Base-by-base conservation (phyloP, 2,888 invertebrate genomes). In the Drosophila pseudotakahashii region DNA sequence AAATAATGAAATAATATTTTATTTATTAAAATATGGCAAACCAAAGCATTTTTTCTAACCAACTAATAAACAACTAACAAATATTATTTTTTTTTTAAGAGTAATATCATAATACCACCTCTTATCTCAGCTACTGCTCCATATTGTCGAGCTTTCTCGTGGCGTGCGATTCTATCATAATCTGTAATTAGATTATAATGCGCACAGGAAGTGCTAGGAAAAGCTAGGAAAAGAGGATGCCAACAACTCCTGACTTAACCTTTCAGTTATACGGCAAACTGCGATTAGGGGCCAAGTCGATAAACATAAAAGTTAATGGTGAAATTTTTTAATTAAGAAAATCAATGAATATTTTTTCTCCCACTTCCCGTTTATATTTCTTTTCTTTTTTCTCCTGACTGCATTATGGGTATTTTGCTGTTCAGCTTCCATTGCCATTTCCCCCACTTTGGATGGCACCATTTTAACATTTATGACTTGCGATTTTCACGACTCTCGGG, bases 151-250 rank as follows among this genome's bases (percentile, higher is more conserved):
- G 69, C 63, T 61, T 61, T 61, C 55, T 74, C 62, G 61, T 47
- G 64, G 62, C 68, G 57, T 71, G 66, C 69, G 80, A 82, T 79
- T 81, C 57, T 71, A 67, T 83, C 79, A 86, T 83, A 86, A 83
- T 83, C 86, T 76, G 81, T 81, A 86, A 86, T 83, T 86, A 83
- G 86, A 83, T 83, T 86, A 86, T 81, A 80, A 77, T 77, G 77
- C 73, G 81, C 87, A 66, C 76, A 77, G 80, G 72, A 80, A 84
- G 57, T 66, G 63, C 51, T 41, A 37, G 67, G 11, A 48, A 16
- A 55, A 13, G 23, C 36, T 36, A 71, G 76, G 53, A 6, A 26
- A 26, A 6, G 2, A 26, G 19, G 3, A 45, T 73, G 68, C 53
- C 39, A 19, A 36, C 45, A 47, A 30, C 66, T 73, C 73, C 73